Conservation (phyloP, 2,797 vertebrate species). For the Tinamus major region DNA sequence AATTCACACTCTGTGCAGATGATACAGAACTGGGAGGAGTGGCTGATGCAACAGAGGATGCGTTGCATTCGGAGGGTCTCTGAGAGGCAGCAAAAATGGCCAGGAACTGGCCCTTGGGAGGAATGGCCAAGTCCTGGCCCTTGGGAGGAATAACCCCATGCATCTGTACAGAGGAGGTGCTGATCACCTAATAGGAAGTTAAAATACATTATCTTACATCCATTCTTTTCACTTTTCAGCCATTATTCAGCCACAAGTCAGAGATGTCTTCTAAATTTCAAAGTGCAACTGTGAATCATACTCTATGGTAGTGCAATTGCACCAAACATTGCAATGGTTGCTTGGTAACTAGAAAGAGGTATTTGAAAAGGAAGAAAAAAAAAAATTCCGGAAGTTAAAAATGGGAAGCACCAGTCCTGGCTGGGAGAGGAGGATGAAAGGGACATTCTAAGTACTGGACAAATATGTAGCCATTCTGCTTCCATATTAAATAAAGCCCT, state of each 20-base stretch:
- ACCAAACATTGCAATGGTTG: constrained; percentile 43
- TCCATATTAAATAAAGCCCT: not conserved
- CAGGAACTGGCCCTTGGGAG: not conserved
- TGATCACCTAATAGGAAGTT: not conserved
- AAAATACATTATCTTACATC: not conserved
- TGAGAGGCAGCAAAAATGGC: not conserved
- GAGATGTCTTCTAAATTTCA: not conserved
- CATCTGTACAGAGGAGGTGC: not conserved
- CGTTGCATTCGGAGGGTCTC: not conserved
- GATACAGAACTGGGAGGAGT: not conserved
- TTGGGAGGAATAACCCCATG: not conserved
- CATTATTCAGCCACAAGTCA: not conserved
- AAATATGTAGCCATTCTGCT: not conserved
- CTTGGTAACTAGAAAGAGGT: constrained; percentile 35
- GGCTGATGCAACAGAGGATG: not conserved
- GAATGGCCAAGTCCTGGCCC: not conserved
- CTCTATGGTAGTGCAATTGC: not conserved
- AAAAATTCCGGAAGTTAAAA: not conserved
- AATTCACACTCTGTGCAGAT: not conserved
- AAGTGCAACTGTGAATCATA: constrained; percentile 9
- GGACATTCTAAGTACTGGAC: not conserved
- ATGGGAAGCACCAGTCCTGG: constrained; percentile 4
- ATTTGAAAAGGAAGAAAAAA: constrained; percentile 15
- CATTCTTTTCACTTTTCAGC: not conserved
- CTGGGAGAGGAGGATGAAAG: not conserved